Evolutionary conservation across 2,797 vertebrate species (phyloP).

Genomic region (Limnodromus scolopaceus): DNA sequence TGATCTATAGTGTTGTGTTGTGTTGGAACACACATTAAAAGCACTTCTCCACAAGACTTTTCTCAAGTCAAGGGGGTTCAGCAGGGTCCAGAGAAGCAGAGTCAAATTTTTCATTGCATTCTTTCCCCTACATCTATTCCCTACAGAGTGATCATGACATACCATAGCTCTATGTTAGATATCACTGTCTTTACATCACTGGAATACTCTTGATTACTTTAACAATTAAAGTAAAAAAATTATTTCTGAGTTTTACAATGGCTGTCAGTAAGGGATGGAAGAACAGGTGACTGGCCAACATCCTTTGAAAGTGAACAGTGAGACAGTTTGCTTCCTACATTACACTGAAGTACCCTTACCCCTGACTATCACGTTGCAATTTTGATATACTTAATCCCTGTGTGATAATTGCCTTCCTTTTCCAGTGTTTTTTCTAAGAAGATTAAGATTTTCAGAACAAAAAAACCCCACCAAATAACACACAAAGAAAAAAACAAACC

Average conservation of each 20-base stretch:
- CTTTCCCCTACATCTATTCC: neutral
- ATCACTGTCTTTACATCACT: neutral
- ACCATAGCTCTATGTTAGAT: neutral
- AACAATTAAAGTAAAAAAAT: neutral
- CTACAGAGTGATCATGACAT: neutral
- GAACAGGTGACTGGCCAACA: neutral
- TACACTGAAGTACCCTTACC: neutral
- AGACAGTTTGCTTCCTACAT: neutral
- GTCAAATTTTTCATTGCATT: neutral
- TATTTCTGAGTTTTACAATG: neutral
- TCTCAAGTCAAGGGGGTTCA: fast-evolving
- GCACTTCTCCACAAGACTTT: neutral
- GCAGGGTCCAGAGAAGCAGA: neutral
- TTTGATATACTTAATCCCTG: neutral
- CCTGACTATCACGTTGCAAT: neutral
- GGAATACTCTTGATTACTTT: neutral
- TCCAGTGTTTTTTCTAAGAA: neutral
- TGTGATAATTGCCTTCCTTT: neutral
- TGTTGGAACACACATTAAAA: neutral
- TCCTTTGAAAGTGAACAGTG: neutral
- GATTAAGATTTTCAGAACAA: neutral
- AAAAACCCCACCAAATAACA: no score
- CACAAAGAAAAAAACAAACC: neutral
- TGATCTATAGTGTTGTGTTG: fast-evolving
- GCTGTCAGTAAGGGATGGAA: neutral